Percentiles rank a stretch among this genome's conserved stretches.
Conservation (phyloP, 2,797 vertebrate species). For the Periparus ater region DNA sequence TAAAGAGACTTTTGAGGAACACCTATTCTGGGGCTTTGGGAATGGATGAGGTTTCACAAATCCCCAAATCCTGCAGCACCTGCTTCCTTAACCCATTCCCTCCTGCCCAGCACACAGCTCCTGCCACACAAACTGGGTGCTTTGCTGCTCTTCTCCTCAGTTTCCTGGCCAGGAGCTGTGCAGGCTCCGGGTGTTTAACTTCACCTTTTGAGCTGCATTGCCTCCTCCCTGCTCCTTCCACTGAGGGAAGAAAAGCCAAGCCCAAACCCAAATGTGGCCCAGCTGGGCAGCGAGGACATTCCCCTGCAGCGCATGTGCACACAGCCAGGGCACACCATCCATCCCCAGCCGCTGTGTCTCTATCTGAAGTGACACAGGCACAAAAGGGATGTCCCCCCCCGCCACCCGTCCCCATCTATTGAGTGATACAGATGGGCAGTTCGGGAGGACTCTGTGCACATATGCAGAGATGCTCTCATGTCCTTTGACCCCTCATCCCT, state of each 20-base stretch:
- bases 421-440: constrained; percentile 51
- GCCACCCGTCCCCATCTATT: background rate
- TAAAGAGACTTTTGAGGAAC: background rate
- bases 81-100: background rate
- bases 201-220: background rate
- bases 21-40: background rate
- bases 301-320: background rate
- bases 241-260: background rate
- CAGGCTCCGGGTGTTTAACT: background rate
- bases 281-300: background rate
- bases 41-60: background rate
- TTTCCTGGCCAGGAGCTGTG: background rate
- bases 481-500: constrained; percentile 77
- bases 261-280: background rate
- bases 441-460: constrained; percentile 36
- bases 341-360: background rate
- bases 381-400: constrained; percentile 13
- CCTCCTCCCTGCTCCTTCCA: background rate
- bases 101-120: background rate
- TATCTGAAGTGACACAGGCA: constrained; percentile 44
- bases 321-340: background rate
- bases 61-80: background rate
- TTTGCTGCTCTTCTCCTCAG: background rate
- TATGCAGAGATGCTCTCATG: constrained; percentile 65
- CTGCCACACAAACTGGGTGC: background rate